phyloP scores from a whole-genome alignment of 1,140 invertebrate genomes.

The Drosophila serrata region DNA sequence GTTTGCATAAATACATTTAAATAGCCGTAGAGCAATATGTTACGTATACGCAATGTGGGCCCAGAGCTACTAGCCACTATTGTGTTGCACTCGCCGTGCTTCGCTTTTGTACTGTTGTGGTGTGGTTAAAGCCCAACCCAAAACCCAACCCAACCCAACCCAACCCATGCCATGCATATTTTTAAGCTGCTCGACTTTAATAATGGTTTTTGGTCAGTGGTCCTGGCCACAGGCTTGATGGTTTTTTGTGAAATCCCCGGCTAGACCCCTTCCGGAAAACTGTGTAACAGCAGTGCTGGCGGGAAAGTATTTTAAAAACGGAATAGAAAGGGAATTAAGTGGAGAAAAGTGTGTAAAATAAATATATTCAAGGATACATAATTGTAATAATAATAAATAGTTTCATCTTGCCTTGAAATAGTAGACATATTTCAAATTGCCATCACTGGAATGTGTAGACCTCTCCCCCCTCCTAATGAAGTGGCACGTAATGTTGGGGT shows the following conservation, averaged over 20 bases:
- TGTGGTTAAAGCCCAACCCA: constrained; percentile 56
- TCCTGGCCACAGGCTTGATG: constrained; percentile 59
- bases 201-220: constrained; percentile 77
- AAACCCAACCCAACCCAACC: no score
- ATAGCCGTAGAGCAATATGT: constrained; percentile 75
- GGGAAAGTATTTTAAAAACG: not conserved
- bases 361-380: not conserved
- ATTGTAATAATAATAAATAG: not conserved
- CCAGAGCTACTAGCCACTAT: constrained; percentile 33
- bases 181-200: constrained; percentile 77
- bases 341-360: no score
- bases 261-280: constrained; percentile 25
- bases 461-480: constrained; percentile 64
- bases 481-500: constrained; percentile 49
- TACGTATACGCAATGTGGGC: constrained; percentile 73
- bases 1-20: constrained; percentile 82
- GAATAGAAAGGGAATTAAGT: not conserved
- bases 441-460: not conserved
- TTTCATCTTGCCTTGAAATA: not conserved
- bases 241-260: constrained; percentile 36
- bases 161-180: constrained; percentile 70
- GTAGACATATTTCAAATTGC: not conserved
- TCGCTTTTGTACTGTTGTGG: constrained; percentile 14
- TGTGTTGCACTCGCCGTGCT: constrained; percentile 1
- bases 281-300: constrained; percentile 11